Percentiles rank a stretch among this genome's conserved stretches.
These are phyloP conservation scores for Drosophila falleni DNA, from an alignment of 2,888 invertebrate species.

Conservation along the genomic window DNA sequence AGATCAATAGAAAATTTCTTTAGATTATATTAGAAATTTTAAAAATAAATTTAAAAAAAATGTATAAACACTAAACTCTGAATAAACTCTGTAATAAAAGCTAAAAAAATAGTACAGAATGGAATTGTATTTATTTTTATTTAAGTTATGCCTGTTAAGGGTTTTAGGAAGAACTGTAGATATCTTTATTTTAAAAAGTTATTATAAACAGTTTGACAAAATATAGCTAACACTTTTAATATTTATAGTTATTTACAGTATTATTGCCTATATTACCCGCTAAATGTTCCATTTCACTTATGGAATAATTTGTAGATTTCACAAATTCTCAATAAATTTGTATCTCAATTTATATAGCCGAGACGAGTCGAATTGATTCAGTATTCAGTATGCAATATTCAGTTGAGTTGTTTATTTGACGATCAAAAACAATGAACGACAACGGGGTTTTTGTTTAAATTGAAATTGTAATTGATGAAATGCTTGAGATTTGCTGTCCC, in stretches of 20 bases:
- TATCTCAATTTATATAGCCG: slow-evolving; percentile 67
- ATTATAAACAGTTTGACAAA: neutral
- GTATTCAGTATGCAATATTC: slow-evolving; percentile 40
- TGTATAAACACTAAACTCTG: too few species aligned
- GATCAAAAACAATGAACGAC: slow-evolving; percentile 59
- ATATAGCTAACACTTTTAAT: too few species aligned
- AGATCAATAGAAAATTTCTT: neutral
- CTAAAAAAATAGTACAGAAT: too few species aligned
- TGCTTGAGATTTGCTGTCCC: slow-evolving; percentile 66
- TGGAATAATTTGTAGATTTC: slow-evolving; percentile 5
- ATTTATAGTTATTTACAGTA: too few species aligned
- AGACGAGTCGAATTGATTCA: slow-evolving; percentile 59
- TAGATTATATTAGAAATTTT: too few species aligned
- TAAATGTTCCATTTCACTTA: slow-evolving; percentile 38
- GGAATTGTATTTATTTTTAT: too few species aligned
- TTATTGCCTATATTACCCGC: neutral
- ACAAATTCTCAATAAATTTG: slow-evolving; percentile 50
- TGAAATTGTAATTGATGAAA: slow-evolving; percentile 83
- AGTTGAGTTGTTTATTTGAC: slow-evolving; percentile 60
- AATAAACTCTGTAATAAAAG: too few species aligned
- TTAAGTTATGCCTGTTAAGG: neutral
- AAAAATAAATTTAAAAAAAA: too few species aligned
- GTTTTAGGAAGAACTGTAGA: neutral
- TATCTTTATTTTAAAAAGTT: too few species aligned
- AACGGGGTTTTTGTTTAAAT: slow-evolving; percentile 69